Conservation (phyloP, 2,888 invertebrate genomes). For the Lasioglossum marginatum region DNA sequence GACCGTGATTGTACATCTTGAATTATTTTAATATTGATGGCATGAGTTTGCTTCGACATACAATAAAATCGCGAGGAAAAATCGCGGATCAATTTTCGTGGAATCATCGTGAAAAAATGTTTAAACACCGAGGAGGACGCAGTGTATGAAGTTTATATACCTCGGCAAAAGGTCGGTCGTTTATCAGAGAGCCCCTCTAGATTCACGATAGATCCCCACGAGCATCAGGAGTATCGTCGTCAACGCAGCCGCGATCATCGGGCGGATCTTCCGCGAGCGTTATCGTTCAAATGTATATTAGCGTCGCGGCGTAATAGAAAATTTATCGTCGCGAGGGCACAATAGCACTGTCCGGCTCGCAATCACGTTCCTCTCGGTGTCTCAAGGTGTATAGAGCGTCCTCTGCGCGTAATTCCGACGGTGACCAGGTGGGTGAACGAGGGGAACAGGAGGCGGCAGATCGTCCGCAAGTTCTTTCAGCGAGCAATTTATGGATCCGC, state of each 20-base stretch:
- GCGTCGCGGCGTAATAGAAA: slow-evolving; percentile 58
- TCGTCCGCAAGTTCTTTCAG: slow-evolving; percentile 40
- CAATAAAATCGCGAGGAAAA: too few relatives aligned
- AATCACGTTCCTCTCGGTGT: slow-evolving; percentile 56
- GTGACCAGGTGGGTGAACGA: background rate
- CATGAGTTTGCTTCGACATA: too few relatives aligned
- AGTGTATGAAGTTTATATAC: too few relatives aligned
- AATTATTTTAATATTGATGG: too few relatives aligned
- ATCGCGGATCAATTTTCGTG: too few relatives aligned
- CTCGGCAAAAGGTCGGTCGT: background rate
- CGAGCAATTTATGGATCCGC: slow-evolving; percentile 60
- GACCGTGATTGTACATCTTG: too few relatives aligned
- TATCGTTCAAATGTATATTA: slow-evolving; percentile 64
- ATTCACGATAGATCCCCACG: background rate
- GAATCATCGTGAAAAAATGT: too few relatives aligned
- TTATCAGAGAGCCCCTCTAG: background rate
- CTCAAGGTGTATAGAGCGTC: slow-evolving; percentile 42
- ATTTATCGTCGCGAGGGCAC: slow-evolving; percentile 50
- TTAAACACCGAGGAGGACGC: too few relatives aligned
- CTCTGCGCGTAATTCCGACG: slow-evolving; percentile 42
- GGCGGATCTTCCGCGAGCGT: slow-evolving; percentile 33
- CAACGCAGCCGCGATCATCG: slow-evolving; percentile 33
- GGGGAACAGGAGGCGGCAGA: background rate
- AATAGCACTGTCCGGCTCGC: slow-evolving; percentile 37
- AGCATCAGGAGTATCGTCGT: slow-evolving; percentile 39